Percentiles rank a stretch among this genome's conserved stretches.
Conservation (phyloP, 2,797 vertebrate genomes). For the Crocodylus rhombifer region DNA sequence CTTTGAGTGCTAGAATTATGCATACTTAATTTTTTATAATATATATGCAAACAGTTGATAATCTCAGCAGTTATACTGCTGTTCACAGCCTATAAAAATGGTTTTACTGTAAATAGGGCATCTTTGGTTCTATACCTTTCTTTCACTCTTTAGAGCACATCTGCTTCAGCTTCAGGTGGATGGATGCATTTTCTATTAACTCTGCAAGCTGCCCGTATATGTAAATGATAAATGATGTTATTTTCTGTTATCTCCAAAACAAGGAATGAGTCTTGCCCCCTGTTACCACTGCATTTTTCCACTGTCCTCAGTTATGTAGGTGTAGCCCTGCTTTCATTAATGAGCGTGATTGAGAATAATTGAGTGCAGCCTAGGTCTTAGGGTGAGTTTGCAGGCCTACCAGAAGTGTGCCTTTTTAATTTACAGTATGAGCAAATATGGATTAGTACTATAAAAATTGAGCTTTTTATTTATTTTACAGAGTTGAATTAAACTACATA, state of each 20-base stretch:
- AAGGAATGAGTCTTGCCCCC: not conserved
- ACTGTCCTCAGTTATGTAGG: not conserved
- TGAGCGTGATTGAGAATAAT: not conserved
- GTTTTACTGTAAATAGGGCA: not conserved
- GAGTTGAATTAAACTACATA: not conserved
- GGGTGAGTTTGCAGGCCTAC: not conserved
- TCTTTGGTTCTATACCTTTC: not conserved
- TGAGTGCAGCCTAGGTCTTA: not conserved
- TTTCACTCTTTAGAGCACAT: not conserved
- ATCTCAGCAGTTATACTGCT: accelerated
- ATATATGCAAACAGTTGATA: not conserved
- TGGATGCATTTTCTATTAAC: not conserved
- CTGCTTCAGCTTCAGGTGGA: not conserved
- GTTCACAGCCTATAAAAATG: not conserved
- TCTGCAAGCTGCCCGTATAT: not conserved
- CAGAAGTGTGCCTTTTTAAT: not conserved
- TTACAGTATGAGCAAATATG: not conserved
- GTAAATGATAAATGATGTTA: accelerated
- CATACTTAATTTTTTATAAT: not conserved
- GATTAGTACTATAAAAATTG: not conserved
- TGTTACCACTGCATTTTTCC: not conserved
- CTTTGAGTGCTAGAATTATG: not conserved
- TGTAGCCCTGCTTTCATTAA: not conserved
- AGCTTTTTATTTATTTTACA: not conserved
- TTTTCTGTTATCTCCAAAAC: not conserved